Percentiles rank a stretch among this genome's conserved stretches.
These are phyloP conservation scores for Sphaerodactylus townsendi DNA, from an alignment of 2,113 vertebrate species.

Conservation along the genomic window DNA sequence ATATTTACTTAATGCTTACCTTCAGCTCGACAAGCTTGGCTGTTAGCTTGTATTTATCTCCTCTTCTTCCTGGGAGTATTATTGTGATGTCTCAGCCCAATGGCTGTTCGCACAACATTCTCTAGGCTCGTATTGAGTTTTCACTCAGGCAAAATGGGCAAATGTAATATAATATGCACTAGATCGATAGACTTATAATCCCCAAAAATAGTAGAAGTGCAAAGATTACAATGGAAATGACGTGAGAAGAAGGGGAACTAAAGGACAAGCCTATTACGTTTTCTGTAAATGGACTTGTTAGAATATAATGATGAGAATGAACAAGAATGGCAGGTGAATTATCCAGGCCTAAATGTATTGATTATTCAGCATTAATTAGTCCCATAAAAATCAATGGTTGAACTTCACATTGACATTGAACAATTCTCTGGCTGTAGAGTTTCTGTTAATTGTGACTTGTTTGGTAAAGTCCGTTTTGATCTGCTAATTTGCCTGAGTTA, in stretches of 20 bases:
- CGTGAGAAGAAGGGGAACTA: background rate
- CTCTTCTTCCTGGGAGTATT: background rate
- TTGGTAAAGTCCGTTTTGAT: background rate
- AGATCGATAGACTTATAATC: background rate
- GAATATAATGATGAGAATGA: background rate
- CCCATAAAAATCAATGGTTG: background rate
- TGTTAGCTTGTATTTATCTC: background rate
- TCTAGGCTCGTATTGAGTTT: background rate
- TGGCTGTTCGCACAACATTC: background rate
- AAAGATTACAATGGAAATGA: background rate
- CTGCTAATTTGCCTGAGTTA: background rate
- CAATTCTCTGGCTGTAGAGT: background rate
- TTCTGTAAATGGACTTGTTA: background rate
- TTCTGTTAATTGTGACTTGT: background rate
- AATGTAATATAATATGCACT: background rate
- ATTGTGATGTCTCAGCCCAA: background rate
- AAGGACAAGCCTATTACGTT: background rate
- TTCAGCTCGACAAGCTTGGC: background rate
- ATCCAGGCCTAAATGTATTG: background rate
- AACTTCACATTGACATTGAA: background rate
- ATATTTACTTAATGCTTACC: slow-evolving; percentile 37
- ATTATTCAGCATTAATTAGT: slow-evolving; percentile 7
- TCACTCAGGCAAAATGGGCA: background rate
- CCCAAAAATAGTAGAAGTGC: background rate
- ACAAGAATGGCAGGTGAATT: background rate